These are phyloP conservation scores for crab-eating macaque (Macaca fascicularis) DNA, from an alignment of 2,113 vertebrate genomes.

Conservation along the genomic window T2T-MFA8v1.1 NC_088381.1:146794501-146795000, in stretches of 20 bases:
- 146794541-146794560: not conserved
- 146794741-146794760: not conserved
- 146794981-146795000: not conserved
- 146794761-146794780: not conserved
- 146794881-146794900: not conserved
- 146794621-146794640: not conserved
- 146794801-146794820: not conserved
- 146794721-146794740: not conserved
- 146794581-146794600: not conserved
- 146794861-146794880: not conserved
- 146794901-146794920: not conserved
- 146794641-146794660: not conserved
- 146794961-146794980: not conserved
- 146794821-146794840: not conserved
- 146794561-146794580: not conserved
- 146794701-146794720: not conserved
- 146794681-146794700: not conserved
- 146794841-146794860: not conserved
- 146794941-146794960: not conserved
- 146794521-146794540: not conserved
- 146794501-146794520: not conserved
- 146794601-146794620: not conserved
- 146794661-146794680: not conserved
- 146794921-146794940: not conserved
- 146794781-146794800: not conserved